Evolutionary conservation across 2,888 invertebrate species (phyloP).

Genomic region (Autographa pulchrina): DNA sequence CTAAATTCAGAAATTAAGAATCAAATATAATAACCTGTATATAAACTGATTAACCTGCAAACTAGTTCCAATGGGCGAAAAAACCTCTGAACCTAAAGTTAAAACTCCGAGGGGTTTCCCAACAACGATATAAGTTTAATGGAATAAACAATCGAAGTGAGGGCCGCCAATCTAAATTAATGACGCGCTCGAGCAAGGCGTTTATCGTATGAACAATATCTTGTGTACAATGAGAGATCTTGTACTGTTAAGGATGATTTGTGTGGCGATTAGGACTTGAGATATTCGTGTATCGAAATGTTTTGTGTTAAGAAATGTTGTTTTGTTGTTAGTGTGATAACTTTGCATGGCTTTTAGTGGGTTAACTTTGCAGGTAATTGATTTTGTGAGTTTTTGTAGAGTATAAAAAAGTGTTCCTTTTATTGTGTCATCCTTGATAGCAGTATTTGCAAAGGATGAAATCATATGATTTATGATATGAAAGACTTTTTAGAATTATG

Average conservation of each 20-base stretch:
- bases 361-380: not conserved
- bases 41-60: not conserved
- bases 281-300: not conserved
- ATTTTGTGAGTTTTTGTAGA: not conserved
- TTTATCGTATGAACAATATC: constrained; percentile 35
- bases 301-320: not conserved
- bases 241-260: constrained; percentile 16
- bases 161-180: constrained; percentile 61
- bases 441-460: not conserved
- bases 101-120: constrained; percentile 55
- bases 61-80: constrained; percentile 14
- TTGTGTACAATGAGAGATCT: constrained; percentile 38
- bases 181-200: constrained; percentile 45
- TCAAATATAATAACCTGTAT: too few relatives aligned
- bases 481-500: too few relatives aligned
- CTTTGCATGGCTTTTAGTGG: too few relatives aligned
- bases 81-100: constrained; percentile 31
- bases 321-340: too few relatives aligned
- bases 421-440: not conserved
- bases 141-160: constrained; percentile 81
- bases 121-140: constrained; percentile 79
- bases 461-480: too few relatives aligned
- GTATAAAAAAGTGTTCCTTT: not conserved
- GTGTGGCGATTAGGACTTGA: not conserved
- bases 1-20: too few relatives aligned